Evolutionary conservation across 2,797 vertebrate genomes (phyloP).

Genomic region (Coreius guichenoti): DNA sequence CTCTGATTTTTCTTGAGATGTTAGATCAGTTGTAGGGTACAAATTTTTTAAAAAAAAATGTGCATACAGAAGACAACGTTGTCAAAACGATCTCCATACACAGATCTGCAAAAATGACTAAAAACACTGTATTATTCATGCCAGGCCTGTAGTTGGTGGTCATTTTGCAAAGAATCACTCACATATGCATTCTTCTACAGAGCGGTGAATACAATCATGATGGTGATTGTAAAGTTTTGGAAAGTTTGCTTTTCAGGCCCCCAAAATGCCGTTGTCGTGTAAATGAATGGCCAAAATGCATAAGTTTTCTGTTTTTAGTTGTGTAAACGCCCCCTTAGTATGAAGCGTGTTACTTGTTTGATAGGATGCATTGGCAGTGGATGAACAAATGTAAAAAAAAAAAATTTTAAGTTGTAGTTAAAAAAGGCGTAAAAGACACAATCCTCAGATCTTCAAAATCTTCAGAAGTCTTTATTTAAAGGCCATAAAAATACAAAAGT

Average conservation of each 20-base stretch:
- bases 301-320: too few relatives aligned
- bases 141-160: not conserved
- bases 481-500: too few relatives aligned
- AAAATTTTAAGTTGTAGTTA: not conserved
- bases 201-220: not conserved
- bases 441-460: too few relatives aligned
- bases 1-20: not conserved
- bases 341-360: not conserved
- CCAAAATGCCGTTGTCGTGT: too few relatives aligned
- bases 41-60: not conserved
- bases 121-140: not conserved
- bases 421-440: too few relatives aligned
- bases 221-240: not conserved
- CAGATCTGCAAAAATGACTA: not conserved
- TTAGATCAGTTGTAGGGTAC: not conserved
- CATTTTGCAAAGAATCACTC: not conserved
- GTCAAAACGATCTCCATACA: not conserved
- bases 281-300: too few relatives aligned
- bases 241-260: too few relatives aligned
- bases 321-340: not conserved
- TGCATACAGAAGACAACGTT: not conserved
- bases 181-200: not conserved
- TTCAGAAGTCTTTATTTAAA: too few relatives aligned
- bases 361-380: not conserved
- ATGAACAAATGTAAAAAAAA: not conserved